These are phyloP conservation scores for Amblyopsis hoosieri DNA, from an alignment of 2,797 vertebrate species.

Conservation along the genomic window DNA sequence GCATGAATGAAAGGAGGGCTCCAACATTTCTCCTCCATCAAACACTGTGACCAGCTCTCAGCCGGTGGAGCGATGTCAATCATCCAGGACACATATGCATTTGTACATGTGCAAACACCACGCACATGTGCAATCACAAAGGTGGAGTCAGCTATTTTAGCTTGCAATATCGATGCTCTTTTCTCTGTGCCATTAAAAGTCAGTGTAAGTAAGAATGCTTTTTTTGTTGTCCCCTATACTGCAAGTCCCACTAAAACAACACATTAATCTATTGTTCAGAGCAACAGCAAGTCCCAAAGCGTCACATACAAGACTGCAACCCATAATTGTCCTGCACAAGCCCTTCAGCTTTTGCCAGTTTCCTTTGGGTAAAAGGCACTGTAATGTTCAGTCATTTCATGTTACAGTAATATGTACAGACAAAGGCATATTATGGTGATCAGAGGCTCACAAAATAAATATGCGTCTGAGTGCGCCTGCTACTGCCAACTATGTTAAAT, in stretches of 20 bases:
- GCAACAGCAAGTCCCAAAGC: neutral
- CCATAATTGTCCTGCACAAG: neutral
- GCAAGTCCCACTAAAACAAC: neutral
- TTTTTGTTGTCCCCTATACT: too few species aligned
- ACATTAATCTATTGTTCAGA: too few species aligned
- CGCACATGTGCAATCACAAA: conserved; percentile 16
- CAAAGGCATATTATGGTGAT: too few species aligned
- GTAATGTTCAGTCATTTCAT: neutral
- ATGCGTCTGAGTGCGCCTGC: too few species aligned
- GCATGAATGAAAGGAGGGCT: conserved; percentile 32
- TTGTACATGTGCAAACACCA: conserved; percentile 37
- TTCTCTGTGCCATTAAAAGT: too few species aligned
- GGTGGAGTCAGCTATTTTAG: too few species aligned
- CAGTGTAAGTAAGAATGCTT: too few species aligned
- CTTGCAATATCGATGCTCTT: too few species aligned
- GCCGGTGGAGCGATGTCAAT: conserved; percentile 63
- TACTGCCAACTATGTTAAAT: too few species aligned
- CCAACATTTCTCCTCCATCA: conserved; percentile 50
- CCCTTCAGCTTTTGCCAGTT: neutral
- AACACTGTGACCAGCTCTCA: conserved; percentile 43
- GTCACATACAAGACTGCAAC: neutral
- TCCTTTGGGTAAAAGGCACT: neutral
- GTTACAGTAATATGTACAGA: neutral
- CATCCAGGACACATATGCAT: conserved; percentile 54
- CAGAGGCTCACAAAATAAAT: too few species aligned